phyloP scores from a whole-genome alignment of 2,888 invertebrate genomes.

The Agapostemon virescens region DNA sequence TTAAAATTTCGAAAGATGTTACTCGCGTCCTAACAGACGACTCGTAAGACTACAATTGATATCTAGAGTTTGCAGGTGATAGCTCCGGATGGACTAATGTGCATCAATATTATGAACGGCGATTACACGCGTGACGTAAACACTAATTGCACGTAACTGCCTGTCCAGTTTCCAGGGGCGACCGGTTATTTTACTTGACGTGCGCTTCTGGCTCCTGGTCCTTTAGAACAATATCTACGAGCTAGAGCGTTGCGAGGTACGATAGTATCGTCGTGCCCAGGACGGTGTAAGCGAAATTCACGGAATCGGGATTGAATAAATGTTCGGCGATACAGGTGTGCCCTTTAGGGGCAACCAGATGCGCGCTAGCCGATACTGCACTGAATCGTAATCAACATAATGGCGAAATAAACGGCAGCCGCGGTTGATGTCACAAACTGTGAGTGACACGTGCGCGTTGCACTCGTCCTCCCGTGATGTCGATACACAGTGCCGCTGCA shows the following conservation, averaged over 20 bases:
- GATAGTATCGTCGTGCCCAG: background rate
- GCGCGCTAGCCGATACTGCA: constrained; percentile 27
- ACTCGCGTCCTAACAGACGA: too few relatives aligned
- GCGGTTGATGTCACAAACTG: constrained; percentile 49
- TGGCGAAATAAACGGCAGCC: constrained; percentile 59
- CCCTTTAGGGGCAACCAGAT: constrained; percentile 22
- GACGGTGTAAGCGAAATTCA: constrained; percentile 24
- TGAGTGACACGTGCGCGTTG: constrained; percentile 49
- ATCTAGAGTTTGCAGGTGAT: background rate
- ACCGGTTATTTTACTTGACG: constrained; percentile 18
- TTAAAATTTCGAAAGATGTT: too few relatives aligned
- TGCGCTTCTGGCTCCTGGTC: background rate
- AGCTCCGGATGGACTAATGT: background rate
- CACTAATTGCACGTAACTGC: background rate
- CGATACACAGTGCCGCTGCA: constrained; percentile 8
- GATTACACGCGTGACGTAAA: background rate
- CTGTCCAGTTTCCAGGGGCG: constrained; percentile 17
- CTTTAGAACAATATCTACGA: constrained; percentile 18
- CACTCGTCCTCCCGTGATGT: constrained; percentile 15
- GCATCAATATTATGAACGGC: background rate
- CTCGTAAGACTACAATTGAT: background rate
- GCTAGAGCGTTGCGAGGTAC: constrained; percentile 1
- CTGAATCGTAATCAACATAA: constrained; percentile 58
- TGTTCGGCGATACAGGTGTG: constrained; percentile 13
- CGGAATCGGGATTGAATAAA: constrained; percentile 42